Base-by-base conservation (phyloP, 2,797 vertebrate species). In the Salmo trutta region DNA sequence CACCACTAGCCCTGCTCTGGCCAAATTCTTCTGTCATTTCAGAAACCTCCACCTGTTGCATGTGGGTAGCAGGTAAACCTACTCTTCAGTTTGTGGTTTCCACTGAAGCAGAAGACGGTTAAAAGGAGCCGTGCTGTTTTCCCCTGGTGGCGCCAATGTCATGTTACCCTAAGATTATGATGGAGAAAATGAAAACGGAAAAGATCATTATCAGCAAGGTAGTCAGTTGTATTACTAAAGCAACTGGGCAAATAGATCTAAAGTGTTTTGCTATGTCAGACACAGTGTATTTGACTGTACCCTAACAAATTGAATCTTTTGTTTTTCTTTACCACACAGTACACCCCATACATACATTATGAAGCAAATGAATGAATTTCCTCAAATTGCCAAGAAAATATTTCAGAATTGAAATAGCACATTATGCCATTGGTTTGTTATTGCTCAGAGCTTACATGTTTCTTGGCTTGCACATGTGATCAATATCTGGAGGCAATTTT, bases 401-500 rank as follows among this genome's bases (percentile, higher is more conserved):
- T 68, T 31, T 19, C 52, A 56, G 15, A 16, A 53, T 31, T 73
- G 4, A 74, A 19, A 62, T 3, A 52, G 29, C 27, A 21, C 19
- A 74, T 21, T 10, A 51, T 82, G 81, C 74, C 72, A 87, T 83
- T 86, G 75, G 88, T 84, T 47, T 4, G 88, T 89, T 91, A 88
- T 90, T 90, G 88, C 88, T 85, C 79, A 85, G 86, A 88, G 88
- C 88, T 89, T 88, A 77, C 33, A 77, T 89, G 83, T 90, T 90
- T 92, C 87, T 90, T 80, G 83, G 77, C 84, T 75, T 84, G 84
- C 87, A 85, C 84, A 78, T 85, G 83, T 82, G 87, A 93, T 93
- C 93, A 93, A 94, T 93, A 92, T 33, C 85, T 76, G 31, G 52
- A 89, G 88, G 89, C 91, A 91, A 93, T 94, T 92, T 91, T 91